Evolutionary conservation across 1,140 invertebrate species (phyloP).

Genomic region (Microplitis mediator): DNA sequence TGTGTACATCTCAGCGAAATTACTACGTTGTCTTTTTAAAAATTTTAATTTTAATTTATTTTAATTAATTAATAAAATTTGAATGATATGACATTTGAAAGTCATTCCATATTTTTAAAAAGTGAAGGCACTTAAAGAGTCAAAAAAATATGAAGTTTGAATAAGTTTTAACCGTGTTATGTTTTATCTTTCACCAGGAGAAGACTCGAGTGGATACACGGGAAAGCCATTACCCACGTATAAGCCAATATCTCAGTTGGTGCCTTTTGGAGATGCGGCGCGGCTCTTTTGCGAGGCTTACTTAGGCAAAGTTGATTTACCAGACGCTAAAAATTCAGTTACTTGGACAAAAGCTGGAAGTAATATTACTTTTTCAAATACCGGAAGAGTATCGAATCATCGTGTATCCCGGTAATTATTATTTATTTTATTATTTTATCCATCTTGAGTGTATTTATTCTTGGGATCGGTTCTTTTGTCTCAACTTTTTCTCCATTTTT

Average conservation of each 20-base stretch:
- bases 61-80: neutral
- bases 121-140: neutral
- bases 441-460: neutral
- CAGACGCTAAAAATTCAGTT: conserved; percentile 73
- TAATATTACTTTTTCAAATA: conserved; percentile 60
- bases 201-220: conserved; percentile 56
- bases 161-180: conserved; percentile 18
- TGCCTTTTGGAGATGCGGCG: conserved; percentile 64
- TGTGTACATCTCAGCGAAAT: too few species aligned
- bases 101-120: too few species aligned
- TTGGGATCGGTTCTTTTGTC: too few species aligned
- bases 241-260: conserved; percentile 56
- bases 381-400: conserved; percentile 58
- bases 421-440: neutral
- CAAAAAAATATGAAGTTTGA: neutral
- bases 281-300: conserved; percentile 78
- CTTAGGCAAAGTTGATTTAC: conserved; percentile 73
- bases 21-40: too few species aligned
- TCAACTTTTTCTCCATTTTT: neutral
- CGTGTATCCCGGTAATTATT: conserved; percentile 61
- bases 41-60: too few species aligned
- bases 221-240: conserved; percentile 62
- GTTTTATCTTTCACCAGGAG: conserved; percentile 44
- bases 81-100: neutral
- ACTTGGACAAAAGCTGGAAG: conserved; percentile 67